Conservation (phyloP, 2,113 vertebrate genomes). For the Sinocyclocheilus anophthalmus region DNA sequence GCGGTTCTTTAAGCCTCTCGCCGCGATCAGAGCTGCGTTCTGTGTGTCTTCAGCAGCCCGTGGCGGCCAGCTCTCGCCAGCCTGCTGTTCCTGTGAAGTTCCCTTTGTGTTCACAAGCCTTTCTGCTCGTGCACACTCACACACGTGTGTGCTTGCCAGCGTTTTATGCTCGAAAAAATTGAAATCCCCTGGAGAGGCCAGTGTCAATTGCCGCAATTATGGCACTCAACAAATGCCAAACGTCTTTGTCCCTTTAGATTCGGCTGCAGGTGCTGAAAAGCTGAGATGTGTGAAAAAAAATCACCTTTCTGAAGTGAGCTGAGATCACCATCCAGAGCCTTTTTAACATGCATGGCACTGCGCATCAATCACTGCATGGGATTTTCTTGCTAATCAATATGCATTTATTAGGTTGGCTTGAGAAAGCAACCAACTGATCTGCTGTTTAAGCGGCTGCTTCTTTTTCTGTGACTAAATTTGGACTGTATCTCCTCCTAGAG, state of each 20-base stretch:
- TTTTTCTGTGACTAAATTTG: too few relatives aligned
- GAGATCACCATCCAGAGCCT: not conserved
- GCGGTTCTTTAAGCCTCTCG: not conserved
- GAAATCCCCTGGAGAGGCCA: not conserved
- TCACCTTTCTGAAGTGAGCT: not conserved
- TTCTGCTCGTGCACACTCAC: not conserved
- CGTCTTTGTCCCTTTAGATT: slow-evolving; percentile 32
- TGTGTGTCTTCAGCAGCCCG: not conserved
- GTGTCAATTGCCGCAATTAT: slow-evolving; percentile 41
- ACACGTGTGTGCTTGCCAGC: slow-evolving; percentile 9
- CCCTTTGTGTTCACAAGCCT: slow-evolving; percentile 15
- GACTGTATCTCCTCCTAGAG: too few relatives aligned
- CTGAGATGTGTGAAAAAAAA: not conserved
- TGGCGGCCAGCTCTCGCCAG: not conserved
- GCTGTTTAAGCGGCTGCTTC: too few relatives aligned
- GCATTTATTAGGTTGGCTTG: not conserved
- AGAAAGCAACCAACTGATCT: too few relatives aligned
- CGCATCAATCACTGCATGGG: not conserved
- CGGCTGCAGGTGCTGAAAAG: not conserved
- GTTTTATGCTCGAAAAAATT: slow-evolving; percentile 2
- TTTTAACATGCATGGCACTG: not conserved
- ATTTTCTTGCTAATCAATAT: not conserved
- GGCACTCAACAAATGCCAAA: slow-evolving; percentile 21
- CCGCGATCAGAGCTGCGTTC: not conserved
- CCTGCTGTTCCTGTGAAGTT: not conserved